phyloP scores from a whole-genome alignment of 2,888 invertebrate genomes.

The Cephus sareptanus region DNA sequence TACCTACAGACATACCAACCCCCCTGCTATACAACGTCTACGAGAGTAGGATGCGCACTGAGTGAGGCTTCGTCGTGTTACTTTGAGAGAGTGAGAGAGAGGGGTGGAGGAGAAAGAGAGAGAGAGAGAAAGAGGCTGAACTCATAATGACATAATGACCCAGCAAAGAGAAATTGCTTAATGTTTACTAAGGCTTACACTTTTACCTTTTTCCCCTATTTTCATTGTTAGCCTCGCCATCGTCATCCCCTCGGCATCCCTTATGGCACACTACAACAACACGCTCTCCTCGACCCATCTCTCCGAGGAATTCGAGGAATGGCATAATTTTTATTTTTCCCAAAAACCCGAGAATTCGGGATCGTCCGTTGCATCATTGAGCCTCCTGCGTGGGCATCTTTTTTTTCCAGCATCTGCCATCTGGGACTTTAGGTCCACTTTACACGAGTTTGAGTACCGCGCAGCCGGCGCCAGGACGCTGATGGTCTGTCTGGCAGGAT shows the following conservation, averaged over 20 bases:
- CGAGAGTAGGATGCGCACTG: neutral
- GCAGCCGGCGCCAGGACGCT: constrained; percentile 34
- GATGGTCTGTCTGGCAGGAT: constrained; percentile 37
- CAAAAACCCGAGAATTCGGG: neutral
- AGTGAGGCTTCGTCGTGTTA: neutral
- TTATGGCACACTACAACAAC: neutral
- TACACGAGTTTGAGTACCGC: constrained; percentile 11
- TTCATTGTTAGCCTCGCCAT: neutral
- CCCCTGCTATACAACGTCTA: neutral
- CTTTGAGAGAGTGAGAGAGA: neutral
- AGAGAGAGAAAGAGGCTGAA: neutral
- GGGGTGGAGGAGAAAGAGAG: neutral
- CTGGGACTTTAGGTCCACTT: neutral
- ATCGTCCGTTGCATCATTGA: neutral
- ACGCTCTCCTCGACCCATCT: neutral
- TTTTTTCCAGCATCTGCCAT: neutral
- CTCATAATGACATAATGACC: neutral
- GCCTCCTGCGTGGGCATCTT: neutral
- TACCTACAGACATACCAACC: neutral
- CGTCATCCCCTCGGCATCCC: neutral
- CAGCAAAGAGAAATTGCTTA: neutral
- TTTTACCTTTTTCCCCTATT: neutral
- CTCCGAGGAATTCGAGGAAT: neutral
- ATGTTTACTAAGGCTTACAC: neutral
- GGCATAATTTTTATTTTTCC: neutral